These are phyloP conservation scores for Blennius ocellaris DNA, from an alignment of 2,113 vertebrate species.

Conservation along the genomic window DNA sequence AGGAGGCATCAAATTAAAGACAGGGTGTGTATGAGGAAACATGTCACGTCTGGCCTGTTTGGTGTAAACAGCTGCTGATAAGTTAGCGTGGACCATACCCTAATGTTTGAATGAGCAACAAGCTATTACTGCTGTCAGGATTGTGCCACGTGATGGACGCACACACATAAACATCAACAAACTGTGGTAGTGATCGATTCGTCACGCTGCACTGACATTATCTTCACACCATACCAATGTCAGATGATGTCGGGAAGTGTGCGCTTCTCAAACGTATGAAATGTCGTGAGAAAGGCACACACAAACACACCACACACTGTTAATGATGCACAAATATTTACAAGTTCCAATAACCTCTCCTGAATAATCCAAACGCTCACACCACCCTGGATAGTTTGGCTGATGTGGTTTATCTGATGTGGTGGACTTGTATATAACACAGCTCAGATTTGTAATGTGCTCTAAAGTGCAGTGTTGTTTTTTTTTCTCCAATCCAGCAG, in stretches of 20 bases:
- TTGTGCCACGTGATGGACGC: background rate
- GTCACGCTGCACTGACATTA: background rate
- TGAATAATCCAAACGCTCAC: slow-evolving; percentile 4
- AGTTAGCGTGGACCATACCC: slow-evolving; percentile 5
- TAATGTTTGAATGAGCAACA: background rate
- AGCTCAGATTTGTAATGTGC: slow-evolving; percentile 3
- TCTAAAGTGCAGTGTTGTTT: slow-evolving; percentile 23
- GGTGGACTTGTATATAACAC: slow-evolving; percentile 2
- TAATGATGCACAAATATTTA: too few species aligned
- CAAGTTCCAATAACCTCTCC: background rate
- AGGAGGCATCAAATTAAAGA: slow-evolving; percentile 22
- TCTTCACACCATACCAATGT: background rate
- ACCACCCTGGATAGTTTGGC: background rate
- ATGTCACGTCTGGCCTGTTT: slow-evolving; percentile 4
- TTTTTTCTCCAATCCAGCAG: slow-evolving; percentile 14
- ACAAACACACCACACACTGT: background rate
- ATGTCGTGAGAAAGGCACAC: background rate
- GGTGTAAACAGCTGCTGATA: slow-evolving; percentile 25
- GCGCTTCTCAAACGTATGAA: background rate
- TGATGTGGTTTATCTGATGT: slow-evolving; percentile 3
- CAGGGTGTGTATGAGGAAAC: background rate
- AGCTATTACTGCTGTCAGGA: slow-evolving; percentile 14
- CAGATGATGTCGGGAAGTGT: slow-evolving; percentile 3
- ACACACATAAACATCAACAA: background rate
- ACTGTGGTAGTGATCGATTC: slow-evolving; percentile 17